A percentile compares a stretch with the other conserved stretches of the same genome.
These are phyloP conservation scores for Tamias sibiricus DNA, from an alignment of 2,113 vertebrate genomes.

Conservation along the genomic window DNA sequence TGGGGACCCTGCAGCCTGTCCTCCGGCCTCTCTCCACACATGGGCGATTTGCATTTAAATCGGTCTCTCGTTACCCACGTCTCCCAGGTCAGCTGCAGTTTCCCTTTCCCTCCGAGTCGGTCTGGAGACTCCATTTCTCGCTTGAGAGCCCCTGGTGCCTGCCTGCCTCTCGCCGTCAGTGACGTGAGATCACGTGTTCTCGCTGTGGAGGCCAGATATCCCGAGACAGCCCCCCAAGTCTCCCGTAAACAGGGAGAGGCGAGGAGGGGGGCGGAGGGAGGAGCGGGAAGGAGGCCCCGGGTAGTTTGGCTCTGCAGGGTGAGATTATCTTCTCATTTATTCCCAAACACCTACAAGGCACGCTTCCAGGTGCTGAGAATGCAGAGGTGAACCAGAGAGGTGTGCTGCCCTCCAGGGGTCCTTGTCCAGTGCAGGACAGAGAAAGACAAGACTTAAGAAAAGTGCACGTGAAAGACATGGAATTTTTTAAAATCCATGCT, in stretches of 20 bases:
- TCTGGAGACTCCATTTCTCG: conserved; percentile 31
- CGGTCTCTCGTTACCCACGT: conserved; percentile 85
- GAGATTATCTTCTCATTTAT: not conserved
- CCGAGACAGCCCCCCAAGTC: not conserved
- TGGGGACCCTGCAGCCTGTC: too few species aligned
- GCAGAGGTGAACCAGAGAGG: not conserved
- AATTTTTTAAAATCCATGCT: not conserved
- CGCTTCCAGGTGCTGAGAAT: not conserved
- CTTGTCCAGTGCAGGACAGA: not conserved
- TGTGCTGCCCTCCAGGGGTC: not conserved
- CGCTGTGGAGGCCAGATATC: not conserved
- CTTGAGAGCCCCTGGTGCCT: not conserved
- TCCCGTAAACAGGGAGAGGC: not conserved
- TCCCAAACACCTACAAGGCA: not conserved
- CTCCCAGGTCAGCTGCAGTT: conserved; percentile 80
- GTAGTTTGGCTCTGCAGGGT: not conserved
- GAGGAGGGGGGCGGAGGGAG: not conserved
- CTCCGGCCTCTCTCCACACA: not conserved
- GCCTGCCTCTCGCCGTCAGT: not conserved
- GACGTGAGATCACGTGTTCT: not conserved
- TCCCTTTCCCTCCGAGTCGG: conserved; percentile 60
- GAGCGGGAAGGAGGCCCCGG: not conserved
- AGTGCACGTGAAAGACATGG: not conserved
- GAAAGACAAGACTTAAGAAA: not conserved
- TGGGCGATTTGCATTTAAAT: conserved; percentile 88